phyloP scores from a whole-genome alignment of 1,140 invertebrate genomes.

The Bombus cullumanus region DNA sequence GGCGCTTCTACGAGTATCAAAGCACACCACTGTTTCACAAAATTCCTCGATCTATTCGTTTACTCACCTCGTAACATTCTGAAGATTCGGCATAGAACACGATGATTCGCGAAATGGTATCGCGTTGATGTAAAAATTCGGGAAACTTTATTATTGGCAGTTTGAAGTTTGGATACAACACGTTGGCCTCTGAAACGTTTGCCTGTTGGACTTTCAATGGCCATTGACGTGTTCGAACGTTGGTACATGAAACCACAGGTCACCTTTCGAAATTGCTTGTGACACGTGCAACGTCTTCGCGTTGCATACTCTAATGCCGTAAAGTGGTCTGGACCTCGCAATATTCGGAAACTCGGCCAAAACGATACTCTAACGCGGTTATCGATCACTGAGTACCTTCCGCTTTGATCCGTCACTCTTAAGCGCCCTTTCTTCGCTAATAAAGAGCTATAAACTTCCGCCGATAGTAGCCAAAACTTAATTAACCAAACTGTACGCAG shows the following conservation, averaged over 20 bases:
- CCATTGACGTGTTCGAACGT: slow-evolving; percentile 10
- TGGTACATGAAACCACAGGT: not conserved
- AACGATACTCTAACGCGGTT: slow-evolving; percentile 7
- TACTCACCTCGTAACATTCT: no score
- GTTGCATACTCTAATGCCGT: not conserved
- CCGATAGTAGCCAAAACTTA: not conserved
- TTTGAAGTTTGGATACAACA: not conserved
- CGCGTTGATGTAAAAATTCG: not conserved
- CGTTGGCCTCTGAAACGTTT: not conserved
- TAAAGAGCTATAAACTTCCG: not conserved
- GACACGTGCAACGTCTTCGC: slow-evolving; percentile 35
- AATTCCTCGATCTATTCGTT: no score
- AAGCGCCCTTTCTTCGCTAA: not conserved
- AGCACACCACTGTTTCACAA: no score
- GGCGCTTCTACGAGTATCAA: no score
- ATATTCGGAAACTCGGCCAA: slow-evolving; percentile 8
- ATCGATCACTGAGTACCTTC: not conserved
- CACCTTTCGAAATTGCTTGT: slow-evolving; percentile 27
- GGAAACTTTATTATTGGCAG: not conserved
- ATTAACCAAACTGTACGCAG: not conserved
- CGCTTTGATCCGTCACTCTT: slow-evolving; percentile 19
- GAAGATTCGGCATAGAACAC: no score
- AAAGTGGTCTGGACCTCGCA: slow-evolving; percentile 6
- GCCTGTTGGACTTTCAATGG: not conserved
- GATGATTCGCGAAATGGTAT: not conserved